Percentiles rank a stretch among this genome's conserved stretches.
These are phyloP conservation scores for Rhabdomys pumilio DNA, from an alignment of 2,797 vertebrate species.

Conservation along the genomic window DNA sequence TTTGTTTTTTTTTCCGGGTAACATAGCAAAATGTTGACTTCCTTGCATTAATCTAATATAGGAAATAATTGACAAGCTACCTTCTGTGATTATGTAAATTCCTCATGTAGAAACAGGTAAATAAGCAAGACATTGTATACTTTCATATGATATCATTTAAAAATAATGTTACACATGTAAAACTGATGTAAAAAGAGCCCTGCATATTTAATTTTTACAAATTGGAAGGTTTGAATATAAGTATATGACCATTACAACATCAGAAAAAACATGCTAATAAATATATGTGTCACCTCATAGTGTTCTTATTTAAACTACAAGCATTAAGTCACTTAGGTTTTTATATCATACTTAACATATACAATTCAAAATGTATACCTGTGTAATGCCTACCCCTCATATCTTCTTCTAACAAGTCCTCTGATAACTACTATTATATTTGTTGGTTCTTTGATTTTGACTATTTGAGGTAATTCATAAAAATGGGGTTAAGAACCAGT, in stretches of 20 bases:
- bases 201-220: neutral
- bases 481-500: neutral
- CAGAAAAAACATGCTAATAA: neutral
- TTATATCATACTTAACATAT: neutral
- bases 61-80: conserved; percentile 6
- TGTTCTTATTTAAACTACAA: neutral
- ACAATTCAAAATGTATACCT: neutral
- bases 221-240: neutral
- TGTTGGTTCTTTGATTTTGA: neutral
- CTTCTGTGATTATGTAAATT: neutral
- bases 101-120: neutral
- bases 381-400: neutral
- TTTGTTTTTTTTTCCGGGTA: neutral
- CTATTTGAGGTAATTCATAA: too few relatives aligned
- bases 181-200: neutral
- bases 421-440: neutral
- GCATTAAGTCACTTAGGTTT: neutral
- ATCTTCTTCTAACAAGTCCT: neutral
- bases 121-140: neutral
- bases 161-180: neutral
- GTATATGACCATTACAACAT: neutral
- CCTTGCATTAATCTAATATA: neutral
- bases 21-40: neutral
- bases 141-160: neutral
- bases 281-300: neutral